Evolutionary conservation across 2,113 vertebrate species (phyloP).

Genomic region (Rhynchomys soricoides): DNA sequence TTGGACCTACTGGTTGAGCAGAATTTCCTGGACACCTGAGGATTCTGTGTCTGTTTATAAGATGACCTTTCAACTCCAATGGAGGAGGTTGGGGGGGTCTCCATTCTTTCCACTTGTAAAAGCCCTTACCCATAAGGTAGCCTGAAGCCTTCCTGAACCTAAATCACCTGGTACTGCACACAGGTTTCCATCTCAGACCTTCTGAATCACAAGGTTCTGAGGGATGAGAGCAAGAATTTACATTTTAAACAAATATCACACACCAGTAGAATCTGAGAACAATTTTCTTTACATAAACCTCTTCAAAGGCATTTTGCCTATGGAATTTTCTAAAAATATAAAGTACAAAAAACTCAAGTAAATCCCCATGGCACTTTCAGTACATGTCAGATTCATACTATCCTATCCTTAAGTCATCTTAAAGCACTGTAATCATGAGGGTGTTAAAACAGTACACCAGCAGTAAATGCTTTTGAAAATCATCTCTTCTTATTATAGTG

Average conservation of each 20-base stretch:
- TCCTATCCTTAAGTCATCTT: conserved; percentile 31
- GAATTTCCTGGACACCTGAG: not conserved
- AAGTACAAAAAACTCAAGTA: conserved; percentile 25
- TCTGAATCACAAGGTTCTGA: not conserved
- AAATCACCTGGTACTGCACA: not conserved
- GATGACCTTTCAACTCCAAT: not conserved
- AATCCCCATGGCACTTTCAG: conserved; percentile 6
- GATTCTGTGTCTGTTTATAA: not conserved
- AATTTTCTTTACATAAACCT: conserved; percentile 2
- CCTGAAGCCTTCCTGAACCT: not conserved
- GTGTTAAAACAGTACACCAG: not conserved
- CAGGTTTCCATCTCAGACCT: not conserved
- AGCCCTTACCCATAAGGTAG: not conserved
- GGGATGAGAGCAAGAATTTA: not conserved
- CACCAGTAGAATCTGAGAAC: not conserved
- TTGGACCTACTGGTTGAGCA: not conserved
- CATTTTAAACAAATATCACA: not conserved
- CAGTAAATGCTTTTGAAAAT: not conserved
- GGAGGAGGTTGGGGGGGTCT: not conserved
- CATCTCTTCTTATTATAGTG: not conserved
- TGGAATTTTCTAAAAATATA: not conserved
- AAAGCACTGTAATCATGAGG: not conserved
- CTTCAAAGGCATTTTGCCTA: conserved; percentile 15
- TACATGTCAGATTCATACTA: not conserved
- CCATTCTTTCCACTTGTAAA: not conserved